Evolutionary conservation across 2,113 vertebrate genomes (phyloP).

Genomic region (Ginglymostoma cirratum): DNA sequence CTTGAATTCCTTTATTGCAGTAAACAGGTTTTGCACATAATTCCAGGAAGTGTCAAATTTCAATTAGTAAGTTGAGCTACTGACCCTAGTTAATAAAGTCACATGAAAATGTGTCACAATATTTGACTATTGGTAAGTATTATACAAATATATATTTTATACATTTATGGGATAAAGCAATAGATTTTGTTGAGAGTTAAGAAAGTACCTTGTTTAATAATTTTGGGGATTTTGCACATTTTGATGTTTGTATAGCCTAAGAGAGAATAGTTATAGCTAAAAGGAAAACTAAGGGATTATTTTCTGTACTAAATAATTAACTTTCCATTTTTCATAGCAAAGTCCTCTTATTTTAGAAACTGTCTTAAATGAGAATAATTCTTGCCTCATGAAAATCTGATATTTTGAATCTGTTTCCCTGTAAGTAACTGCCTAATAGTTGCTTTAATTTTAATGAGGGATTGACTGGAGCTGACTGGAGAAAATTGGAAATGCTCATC

Average conservation of each 20-base stretch:
- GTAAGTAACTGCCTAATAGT: neutral
- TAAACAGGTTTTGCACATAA: neutral
- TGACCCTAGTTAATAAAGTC: neutral
- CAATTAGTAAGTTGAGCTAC: slow-evolving; percentile 15
- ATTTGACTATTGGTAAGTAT: neutral
- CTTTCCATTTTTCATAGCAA: neutral
- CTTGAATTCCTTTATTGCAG: neutral
- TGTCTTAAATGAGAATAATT: neutral
- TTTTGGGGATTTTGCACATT: neutral
- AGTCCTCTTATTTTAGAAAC: neutral
- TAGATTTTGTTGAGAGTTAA: slow-evolving; percentile 20
- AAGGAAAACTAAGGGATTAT: neutral
- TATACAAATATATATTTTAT: slow-evolving; percentile 14
- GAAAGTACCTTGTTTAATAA: neutral
- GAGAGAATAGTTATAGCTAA: neutral
- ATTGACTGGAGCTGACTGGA: neutral
- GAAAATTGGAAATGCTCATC: neutral
- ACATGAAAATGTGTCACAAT: neutral
- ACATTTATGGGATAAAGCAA: neutral
- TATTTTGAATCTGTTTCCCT: neutral
- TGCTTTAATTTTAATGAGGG: neutral
- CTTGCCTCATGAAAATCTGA: neutral
- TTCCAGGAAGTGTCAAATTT: slow-evolving; percentile 18
- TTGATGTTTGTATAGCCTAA: neutral
- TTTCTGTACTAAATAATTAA: neutral